Base-by-base conservation (phyloP, 2,113 vertebrate genomes). In the Toxotes jaculatrix region DNA sequence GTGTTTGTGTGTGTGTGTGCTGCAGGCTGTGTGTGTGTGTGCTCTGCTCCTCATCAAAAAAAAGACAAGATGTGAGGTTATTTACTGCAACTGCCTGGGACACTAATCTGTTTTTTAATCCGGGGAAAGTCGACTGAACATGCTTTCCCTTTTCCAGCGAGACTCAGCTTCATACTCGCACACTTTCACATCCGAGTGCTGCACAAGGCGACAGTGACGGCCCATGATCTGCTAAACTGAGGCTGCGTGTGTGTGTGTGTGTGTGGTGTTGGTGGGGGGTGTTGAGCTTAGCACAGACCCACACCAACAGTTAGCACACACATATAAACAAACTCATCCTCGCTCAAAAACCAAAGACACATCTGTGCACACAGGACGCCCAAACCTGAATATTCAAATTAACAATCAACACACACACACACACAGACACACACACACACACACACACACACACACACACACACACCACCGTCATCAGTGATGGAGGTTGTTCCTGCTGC, bases 401-500 rank as follows among this genome's bases (percentile, higher is more conserved):
- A 23, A 65, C 69, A 45, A 13, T 45, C 12, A 8, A 45, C 12
- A 3, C 12, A 17, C 49, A 31, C 38, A 11, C 56, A 40, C 7
- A 6, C 2, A 31, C 61, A 43, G 42, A 6, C 42, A 4, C 64
- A n/a, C 17, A 3, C 67, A 32, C 8, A 6, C 3, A 23, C 38
- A 45, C 13, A 45, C 43, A 45, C 43, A 45, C 72, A 70, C 51
- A 57, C 49, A 64, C 64, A 31, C 27, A 13, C 77, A 42, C 8
- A 7, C 1, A 34, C 40, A 38, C 19, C 38, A 1, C 16, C 57
- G 3, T 21, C 66, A 17, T 61, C 56, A 38, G 71, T 27, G 71
- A 65, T 27, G 71, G 43, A 85, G 72, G 51, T 3, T 70, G 74
- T 65, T 71, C 43, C 79, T 77, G 74, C 57, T 27, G 49, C 84